Conservation (phyloP, 2,797 vertebrate species). For the Xyrichtys novacula region DNA sequence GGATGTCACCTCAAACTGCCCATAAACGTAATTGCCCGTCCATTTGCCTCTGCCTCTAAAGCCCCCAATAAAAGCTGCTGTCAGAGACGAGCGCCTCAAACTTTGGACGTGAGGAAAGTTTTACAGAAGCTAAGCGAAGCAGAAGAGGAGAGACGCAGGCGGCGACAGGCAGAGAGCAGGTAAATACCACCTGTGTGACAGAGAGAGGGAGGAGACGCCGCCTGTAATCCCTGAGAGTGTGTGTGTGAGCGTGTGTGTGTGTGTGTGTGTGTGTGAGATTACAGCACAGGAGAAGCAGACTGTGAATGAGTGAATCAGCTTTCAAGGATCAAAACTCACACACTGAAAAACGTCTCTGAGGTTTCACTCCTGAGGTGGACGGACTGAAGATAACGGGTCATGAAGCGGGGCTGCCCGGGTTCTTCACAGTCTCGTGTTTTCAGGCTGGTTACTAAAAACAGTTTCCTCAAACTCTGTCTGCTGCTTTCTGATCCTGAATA, state of each 20-base stretch:
- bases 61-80: constrained; percentile 85
- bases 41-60: constrained; percentile 84
- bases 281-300: constrained; percentile 56
- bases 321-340: constrained; percentile 47
- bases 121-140: constrained; percentile 65
- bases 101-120: constrained; percentile 80
- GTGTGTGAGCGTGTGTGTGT: constrained; percentile 59
- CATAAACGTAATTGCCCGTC: constrained; percentile 87
- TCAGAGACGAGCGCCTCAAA: constrained; percentile 79
- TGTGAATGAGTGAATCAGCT: constrained; percentile 66
- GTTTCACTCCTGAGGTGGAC: constrained; percentile 31
- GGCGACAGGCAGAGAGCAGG: constrained; percentile 53
- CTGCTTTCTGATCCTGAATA: neutral
- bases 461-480: neutral
- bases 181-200: constrained; percentile 75
- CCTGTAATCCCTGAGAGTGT: constrained; percentile 67
- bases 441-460: no score
- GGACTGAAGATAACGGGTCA: constrained; percentile 1
- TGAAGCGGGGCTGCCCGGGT: no score
- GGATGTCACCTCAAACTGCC: constrained; percentile 87
- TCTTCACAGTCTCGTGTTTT: no score
- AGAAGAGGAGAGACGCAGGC: constrained; percentile 66
- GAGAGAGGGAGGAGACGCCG: constrained; percentile 66
- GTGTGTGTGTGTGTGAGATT: constrained; percentile 63
- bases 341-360: constrained; percentile 35